Percentiles rank a stretch among this genome's conserved stretches.
Evolutionary conservation across 2,113 vertebrate genomes (phyloP).

Genomic region (Perca schrenkii): DNA sequence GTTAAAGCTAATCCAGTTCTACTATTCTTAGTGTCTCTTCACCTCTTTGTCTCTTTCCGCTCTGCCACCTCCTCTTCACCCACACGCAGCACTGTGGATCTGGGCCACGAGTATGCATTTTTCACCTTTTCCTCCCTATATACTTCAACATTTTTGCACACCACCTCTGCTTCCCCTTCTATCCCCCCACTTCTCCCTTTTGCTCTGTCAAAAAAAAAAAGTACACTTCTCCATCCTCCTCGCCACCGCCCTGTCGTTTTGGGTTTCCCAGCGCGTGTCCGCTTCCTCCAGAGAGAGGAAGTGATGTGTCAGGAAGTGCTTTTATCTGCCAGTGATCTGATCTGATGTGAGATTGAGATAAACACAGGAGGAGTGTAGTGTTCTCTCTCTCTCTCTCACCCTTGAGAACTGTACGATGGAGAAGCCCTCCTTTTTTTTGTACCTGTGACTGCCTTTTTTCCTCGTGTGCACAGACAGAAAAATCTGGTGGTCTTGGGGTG

Average conservation of each 20-base stretch:
- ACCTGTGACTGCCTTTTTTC: conserved; percentile 35
- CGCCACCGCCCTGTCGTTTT: conserved; percentile 54
- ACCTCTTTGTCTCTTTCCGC: conserved; percentile 50
- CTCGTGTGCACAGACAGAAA: conserved; percentile 44
- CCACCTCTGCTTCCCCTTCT: background rate
- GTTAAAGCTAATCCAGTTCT: conserved; percentile 71
- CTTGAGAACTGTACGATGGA: conserved; percentile 40
- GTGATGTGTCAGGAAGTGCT: conserved; percentile 78
- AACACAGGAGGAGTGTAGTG: conserved; percentile 53
- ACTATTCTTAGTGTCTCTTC: conserved; percentile 76
- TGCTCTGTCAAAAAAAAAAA: conserved; percentile 43
- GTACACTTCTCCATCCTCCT: conserved; percentile 38
- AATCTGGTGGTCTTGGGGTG: conserved; percentile 45
- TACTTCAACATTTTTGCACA: background rate
- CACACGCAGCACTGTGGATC: conserved; percentile 36
- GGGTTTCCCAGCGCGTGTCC: conserved; percentile 57
- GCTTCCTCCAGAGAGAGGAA: conserved; percentile 78
- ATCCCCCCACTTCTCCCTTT: background rate
- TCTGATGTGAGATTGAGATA: conserved; percentile 81
- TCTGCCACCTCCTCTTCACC: conserved; percentile 39
- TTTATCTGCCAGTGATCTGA: conserved; percentile 84
- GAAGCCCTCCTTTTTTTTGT: conserved; percentile 25
- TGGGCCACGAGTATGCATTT: conserved; percentile 43
- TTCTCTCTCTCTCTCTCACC: conserved; percentile 27
- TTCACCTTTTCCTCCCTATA: conserved; percentile 30